Evolutionary conservation across 2,888 invertebrate species (phyloP).

Genomic region (Lydus trimaculatus): DNA sequence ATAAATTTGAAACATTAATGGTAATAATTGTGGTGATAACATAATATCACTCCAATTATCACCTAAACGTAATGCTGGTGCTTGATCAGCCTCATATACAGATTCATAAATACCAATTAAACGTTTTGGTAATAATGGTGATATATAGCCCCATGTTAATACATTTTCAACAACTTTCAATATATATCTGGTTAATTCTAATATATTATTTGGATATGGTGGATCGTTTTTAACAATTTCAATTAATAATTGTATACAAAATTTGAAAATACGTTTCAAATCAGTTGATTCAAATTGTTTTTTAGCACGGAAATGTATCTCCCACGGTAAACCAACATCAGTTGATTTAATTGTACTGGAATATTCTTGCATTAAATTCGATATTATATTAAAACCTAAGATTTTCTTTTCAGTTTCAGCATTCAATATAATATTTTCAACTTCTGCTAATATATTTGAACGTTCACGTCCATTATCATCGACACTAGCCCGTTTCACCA

Average conservation of each 20-base stretch:
- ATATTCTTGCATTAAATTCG: slow-evolving; percentile 88
- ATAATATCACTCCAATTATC: slow-evolving; percentile 79
- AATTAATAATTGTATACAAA: slow-evolving; percentile 69
- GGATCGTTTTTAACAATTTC: slow-evolving; percentile 65
- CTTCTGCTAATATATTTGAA: slow-evolving; percentile 72
- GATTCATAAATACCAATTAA: slow-evolving; percentile 76
- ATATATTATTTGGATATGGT: slow-evolving; percentile 62
- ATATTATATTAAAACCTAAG: slow-evolving; percentile 83
- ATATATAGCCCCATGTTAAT: slow-evolving; percentile 83
- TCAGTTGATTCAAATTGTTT: slow-evolving; percentile 83
- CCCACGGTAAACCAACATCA: slow-evolving; percentile 88
- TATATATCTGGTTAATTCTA: slow-evolving; percentile 71
- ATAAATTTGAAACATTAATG: slow-evolving; percentile 84
- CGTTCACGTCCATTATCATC: slow-evolving; percentile 76
- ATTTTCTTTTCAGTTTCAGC: slow-evolving; percentile 76
- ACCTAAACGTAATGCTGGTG: slow-evolving; percentile 67
- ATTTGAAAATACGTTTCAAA: slow-evolving; percentile 80
- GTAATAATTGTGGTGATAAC: slow-evolving; percentile 74
- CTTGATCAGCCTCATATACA: slow-evolving; percentile 72
- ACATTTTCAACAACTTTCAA: slow-evolving; percentile 81
- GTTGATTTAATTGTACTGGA: slow-evolving; percentile 84
- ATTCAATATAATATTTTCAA: slow-evolving; percentile 77
- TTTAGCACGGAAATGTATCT: slow-evolving; percentile 84
- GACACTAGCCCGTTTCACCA: slow-evolving; percentile 84
- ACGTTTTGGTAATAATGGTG: slow-evolving; percentile 70